These are phyloP conservation scores for Elgaria multicarinata DNA, from an alignment of 2,113 vertebrate genomes.

Conservation along the genomic window DNA sequence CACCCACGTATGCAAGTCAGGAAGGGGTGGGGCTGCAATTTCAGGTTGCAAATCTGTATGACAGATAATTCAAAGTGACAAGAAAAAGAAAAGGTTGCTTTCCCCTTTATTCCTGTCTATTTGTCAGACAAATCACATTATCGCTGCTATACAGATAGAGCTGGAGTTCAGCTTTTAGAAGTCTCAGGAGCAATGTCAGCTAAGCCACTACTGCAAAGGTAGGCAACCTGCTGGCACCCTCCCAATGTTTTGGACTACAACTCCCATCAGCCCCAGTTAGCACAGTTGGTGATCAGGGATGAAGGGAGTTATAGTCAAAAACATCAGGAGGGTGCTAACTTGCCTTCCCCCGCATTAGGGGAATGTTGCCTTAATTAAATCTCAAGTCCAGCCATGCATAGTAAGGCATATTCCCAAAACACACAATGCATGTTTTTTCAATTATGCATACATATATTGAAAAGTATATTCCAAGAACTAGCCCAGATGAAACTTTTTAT, in stretches of 20 bases:
- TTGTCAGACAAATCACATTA: background rate
- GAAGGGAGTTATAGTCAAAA: no score
- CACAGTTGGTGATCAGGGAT: no score
- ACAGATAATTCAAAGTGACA: background rate
- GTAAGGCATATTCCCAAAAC: no score
- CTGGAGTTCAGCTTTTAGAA: slow-evolving; percentile 6
- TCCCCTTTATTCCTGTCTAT: background rate
- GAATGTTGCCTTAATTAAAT: background rate
- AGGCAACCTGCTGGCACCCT: no score
- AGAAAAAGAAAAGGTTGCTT: background rate
- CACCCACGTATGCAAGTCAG: fast-evolving
- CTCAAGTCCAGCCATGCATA: background rate
- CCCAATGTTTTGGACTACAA: no score
- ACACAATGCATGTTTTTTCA: background rate
- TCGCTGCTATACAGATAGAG: background rate
- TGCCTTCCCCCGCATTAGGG: background rate
- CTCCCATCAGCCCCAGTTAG: no score
- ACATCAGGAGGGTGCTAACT: no score
- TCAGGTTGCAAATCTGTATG: background rate
- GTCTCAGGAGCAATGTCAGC: fast-evolving
- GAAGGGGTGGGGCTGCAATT: background rate
- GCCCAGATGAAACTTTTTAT: background rate
- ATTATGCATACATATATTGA: background rate
- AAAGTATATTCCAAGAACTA: background rate
- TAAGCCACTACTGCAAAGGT: background rate